Evolutionary conservation across 2,113 vertebrate genomes (phyloP).

Genomic region (Edolisoma coerulescens): DNA sequence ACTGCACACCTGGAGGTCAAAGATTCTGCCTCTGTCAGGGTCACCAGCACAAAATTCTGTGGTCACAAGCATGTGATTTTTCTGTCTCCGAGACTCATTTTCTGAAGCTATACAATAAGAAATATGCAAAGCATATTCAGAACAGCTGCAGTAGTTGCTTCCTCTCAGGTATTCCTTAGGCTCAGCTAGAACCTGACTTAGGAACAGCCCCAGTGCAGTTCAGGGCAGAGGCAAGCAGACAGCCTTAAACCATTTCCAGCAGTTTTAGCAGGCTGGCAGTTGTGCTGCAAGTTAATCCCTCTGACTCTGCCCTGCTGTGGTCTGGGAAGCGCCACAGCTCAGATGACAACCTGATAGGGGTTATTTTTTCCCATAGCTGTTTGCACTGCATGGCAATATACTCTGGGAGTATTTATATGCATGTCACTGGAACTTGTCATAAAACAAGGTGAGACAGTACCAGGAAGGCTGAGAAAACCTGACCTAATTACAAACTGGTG

Average conservation of each 20-base stretch:
- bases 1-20: background rate
- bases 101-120: background rate
- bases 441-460: background rate
- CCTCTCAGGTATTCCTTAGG: background rate
- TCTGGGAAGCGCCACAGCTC: background rate
- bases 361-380: background rate
- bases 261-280: background rate
- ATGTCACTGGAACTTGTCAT: background rate
- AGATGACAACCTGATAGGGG: background rate
- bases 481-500: background rate
- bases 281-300: background rate
- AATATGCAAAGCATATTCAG: background rate
- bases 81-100: background rate
- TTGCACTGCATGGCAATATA: background rate
- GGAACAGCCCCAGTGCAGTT: background rate
- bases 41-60: background rate
- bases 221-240: background rate
- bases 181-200: background rate
- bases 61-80: background rate
- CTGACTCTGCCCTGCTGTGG: background rate
- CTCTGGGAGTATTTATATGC: background rate
- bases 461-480: background rate
- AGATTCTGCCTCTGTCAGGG: background rate
- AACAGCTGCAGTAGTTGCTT: background rate
- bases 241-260: background rate